Evolutionary conservation across 1,140 invertebrate genomes (phyloP).

Genomic region (Triops longicaudatus): DNA sequence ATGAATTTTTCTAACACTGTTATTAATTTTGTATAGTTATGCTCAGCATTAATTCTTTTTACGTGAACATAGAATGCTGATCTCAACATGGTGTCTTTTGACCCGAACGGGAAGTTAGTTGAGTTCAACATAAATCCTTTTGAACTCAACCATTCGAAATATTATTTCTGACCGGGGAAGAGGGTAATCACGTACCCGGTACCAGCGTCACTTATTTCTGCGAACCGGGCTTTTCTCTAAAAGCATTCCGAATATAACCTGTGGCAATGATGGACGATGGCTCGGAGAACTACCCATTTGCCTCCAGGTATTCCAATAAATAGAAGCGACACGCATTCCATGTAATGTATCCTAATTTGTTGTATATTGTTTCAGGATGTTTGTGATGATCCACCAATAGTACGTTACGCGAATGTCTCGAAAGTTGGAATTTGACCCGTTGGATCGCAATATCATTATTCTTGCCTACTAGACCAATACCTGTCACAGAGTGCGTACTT

Average conservation of each 20-base stretch:
- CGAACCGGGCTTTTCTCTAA: background rate
- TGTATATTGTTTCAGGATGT: background rate
- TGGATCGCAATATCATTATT: constrained; percentile 24
- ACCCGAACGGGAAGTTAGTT: too few species aligned
- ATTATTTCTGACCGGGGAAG: background rate
- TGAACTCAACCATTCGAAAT: background rate
- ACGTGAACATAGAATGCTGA: too few species aligned
- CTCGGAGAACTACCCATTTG: background rate
- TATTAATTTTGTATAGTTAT: too few species aligned
- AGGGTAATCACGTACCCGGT: background rate
- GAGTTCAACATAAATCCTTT: too few species aligned
- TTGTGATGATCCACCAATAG: background rate
- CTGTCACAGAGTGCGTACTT: constrained; percentile 11
- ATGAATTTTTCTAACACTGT: too few species aligned
- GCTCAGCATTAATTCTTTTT: too few species aligned
- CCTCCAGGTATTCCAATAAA: background rate
- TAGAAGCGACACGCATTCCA: background rate
- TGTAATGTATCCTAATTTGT: background rate
- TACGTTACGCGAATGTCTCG: background rate
- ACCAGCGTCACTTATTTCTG: background rate
- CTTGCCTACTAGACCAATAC: constrained; percentile 31
- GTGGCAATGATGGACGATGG: background rate
- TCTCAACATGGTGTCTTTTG: too few species aligned
- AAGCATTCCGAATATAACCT: background rate
- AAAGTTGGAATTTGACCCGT: background rate